A percentile compares a stretch with the other conserved stretches of the same genome.
Conservation (phyloP, 2,888 invertebrate genomes). For the Drosophila eohydei region DNA sequence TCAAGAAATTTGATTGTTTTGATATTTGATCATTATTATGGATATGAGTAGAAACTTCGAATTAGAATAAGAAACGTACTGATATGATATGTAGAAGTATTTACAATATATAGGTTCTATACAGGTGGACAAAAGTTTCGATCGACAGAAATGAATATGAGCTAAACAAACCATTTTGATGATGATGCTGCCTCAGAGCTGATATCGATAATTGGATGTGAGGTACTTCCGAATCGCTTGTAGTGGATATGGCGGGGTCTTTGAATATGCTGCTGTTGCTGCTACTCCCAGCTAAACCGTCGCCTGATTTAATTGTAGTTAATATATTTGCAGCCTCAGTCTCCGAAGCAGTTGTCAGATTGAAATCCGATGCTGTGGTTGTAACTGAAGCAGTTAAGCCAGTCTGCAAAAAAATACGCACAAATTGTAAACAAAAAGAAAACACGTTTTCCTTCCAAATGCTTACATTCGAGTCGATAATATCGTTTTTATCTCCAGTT, state of each 20-base stretch:
- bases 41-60: not conserved
- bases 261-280: conserved; percentile 29
- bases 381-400: conserved; percentile 16
- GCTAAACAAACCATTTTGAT: conserved; percentile 55
- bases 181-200: conserved; percentile 23
- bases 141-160: not conserved
- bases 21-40: not conserved
- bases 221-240: conserved; percentile 21
- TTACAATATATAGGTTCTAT: not conserved
- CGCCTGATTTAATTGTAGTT: conserved; percentile 82
- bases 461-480: conserved; percentile 40
- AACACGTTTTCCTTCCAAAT: not conserved
- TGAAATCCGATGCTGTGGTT: conserved; percentile 24
- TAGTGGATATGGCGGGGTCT: conserved; percentile 37
- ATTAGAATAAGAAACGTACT: not conserved
- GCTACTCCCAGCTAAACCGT: conserved; percentile 33
- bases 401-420: conserved; percentile 5
- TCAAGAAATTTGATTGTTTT: too few species aligned
- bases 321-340: conserved; percentile 83
- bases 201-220: conserved; percentile 4
- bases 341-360: conserved; percentile 75
- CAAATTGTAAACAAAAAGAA: not conserved
- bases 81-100: not conserved
- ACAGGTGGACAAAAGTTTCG: not conserved
- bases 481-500: conserved; percentile 8